phyloP scores from a whole-genome alignment of 2,888 invertebrate genomes.

The Lochmaea capreae region DNA sequence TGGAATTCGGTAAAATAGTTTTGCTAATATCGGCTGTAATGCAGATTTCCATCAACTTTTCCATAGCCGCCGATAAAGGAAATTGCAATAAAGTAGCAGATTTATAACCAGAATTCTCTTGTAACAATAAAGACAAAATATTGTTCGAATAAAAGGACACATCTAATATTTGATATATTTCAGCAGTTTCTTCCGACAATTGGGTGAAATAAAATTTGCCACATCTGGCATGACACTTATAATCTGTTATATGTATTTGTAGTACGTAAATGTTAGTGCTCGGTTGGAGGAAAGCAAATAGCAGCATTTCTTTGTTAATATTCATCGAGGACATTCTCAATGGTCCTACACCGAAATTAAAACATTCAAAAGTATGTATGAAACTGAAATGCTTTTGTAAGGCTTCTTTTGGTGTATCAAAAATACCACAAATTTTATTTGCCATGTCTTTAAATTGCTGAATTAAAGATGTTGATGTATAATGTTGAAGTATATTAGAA shows the following conservation, averaged over 20 bases:
- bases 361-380: constrained; percentile 67
- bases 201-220: constrained; percentile 70
- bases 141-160: constrained; percentile 81
- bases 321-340: constrained; percentile 69
- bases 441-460: constrained; percentile 83
- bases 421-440: constrained; percentile 74
- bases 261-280: constrained; percentile 68
- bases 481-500: constrained; percentile 79
- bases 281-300: constrained; percentile 68
- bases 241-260: constrained; percentile 65
- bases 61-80: constrained; percentile 58
- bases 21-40: constrained; percentile 49
- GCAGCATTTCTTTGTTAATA: constrained; percentile 67
- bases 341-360: constrained; percentile 52
- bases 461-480: constrained; percentile 80
- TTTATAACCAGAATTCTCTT: constrained; percentile 65
- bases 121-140: constrained; percentile 78
- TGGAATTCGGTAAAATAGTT: constrained; percentile 65
- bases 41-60: constrained; percentile 50
- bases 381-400: constrained; percentile 74
- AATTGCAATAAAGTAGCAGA: constrained; percentile 57
- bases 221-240: constrained; percentile 62
- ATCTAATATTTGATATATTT: constrained; percentile 71
- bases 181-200: constrained; percentile 51
- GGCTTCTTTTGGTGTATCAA: constrained; percentile 74